Evolutionary conservation across 2,113 vertebrate species (phyloP).

Genomic region (Anhinga rufa): DNA sequence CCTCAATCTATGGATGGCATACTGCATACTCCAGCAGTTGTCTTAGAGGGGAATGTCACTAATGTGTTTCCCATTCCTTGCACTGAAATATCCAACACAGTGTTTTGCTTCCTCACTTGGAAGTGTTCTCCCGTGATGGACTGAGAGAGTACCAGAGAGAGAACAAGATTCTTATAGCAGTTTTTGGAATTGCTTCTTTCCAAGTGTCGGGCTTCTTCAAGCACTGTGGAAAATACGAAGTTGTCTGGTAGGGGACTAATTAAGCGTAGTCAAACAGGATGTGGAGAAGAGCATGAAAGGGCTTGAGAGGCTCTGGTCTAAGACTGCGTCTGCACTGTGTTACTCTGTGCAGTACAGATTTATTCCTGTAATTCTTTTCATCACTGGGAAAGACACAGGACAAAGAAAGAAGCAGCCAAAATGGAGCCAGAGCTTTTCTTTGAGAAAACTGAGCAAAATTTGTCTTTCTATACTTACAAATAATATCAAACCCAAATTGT

Average conservation of each 20-base stretch:
- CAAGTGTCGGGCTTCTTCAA: neutral
- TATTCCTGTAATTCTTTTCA: constrained; percentile 22
- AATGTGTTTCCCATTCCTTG: constrained; percentile 22
- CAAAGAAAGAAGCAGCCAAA: neutral
- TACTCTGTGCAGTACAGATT: neutral
- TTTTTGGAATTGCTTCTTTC: constrained; percentile 7
- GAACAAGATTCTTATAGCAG: neutral
- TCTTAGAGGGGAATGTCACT: neutral
- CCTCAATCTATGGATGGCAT: neutral
- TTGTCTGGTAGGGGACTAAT: constrained; percentile 6
- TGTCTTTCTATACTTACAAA: neutral
- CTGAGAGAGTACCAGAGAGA: neutral
- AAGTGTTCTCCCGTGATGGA: neutral
- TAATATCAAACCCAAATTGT: neutral
- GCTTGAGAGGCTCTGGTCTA: neutral
- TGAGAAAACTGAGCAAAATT: neutral
- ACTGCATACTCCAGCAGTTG: neutral
- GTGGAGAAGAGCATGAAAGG: constrained; percentile 17
- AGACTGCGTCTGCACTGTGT: constrained; percentile 3
- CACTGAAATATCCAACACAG: neutral
- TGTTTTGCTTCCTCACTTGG: neutral
- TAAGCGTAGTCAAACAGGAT: constrained; percentile 37
- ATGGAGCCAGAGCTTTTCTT: neutral
- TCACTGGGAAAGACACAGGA: neutral
- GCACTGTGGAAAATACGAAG: neutral